Evolutionary conservation across 2,888 invertebrate species (phyloP), one percentile per base, ranked within the genome.

Genomic region (Trachelus tabidus): DNA sequence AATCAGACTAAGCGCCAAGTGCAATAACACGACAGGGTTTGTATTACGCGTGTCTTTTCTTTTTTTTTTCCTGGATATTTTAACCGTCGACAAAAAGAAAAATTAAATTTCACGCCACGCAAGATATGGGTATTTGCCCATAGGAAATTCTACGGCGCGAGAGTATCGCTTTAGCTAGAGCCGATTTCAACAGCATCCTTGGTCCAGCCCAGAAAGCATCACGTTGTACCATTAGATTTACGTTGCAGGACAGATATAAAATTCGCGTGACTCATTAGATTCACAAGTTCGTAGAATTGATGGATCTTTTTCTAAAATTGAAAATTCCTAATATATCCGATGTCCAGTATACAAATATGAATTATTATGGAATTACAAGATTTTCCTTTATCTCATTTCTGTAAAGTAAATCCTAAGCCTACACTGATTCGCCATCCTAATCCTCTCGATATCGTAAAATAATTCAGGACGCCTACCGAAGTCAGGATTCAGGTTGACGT

Each of bases 401-500:
- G 2, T 56, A 56, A 56, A 23, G 23, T 23, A 56, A 9, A 23
- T 56, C 23, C 2, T 56, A 23, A 56, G 9, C 9, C 56, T 56
- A 23, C 23, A 23, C 9, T 56, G 9, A 23, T 9, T 23, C 56
- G 23, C 23, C 23, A 23, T 9, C 3, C 12, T 1, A 56, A 23
- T 23, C 0, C 23, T 23, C 23, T 56, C 9, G 23, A 56, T 56
- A 56, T 23, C 23, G 56, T 23, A 23, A 56, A 23, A 56, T 23
- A 56, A 23, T 56, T 56, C 56, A 9, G 0, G 9, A 23, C 9
- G 23, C 23, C 56, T 23, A 56, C 9, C 23, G 23, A 56, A n/a
- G 75, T 71, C 75, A 40, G 40, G 34, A 56, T n/a, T 34, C 75
- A 73, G 81, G 75, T 81, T 81, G 76, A 79, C 76, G 79, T 78